Base-by-base conservation (phyloP, 2,888 invertebrate species). In the Phlogophora meticulosa region DNA sequence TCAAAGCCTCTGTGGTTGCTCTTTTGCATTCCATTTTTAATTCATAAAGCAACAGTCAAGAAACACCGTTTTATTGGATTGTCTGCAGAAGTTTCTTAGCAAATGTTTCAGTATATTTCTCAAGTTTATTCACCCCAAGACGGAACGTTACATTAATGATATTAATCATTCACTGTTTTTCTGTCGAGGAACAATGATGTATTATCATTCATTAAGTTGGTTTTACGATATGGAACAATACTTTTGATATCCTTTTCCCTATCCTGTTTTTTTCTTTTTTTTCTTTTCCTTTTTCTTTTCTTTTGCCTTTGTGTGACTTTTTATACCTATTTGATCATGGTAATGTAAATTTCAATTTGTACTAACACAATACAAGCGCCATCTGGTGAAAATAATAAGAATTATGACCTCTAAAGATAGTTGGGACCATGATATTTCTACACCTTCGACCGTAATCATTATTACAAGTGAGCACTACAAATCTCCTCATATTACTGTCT, bases 141-240 rank as follows among this genome's bases (percentile, higher is more conserved):
- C 10, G 13, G 73, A 51, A 55, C 17, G 24, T 55, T 61, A 52
- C 28, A 42, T 71, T 43, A 11, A 28, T 32, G 13, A 32, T 36
- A 49, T 53, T 53, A 53, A 72, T 62, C 17, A 49, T 53, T 61
- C 36, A 32, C 17, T 49, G 48, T 49, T 55, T 43, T 62, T 70
- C 32, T 43, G 5, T 2, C 24, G 4, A 63, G 32, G 42, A 46
- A 55, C 32, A 10, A 53, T 55, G 36, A 53, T 28, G 20, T 52
- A 69, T 53, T 48, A 34, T 36, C 28, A 69, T 72, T 36, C 0
- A 72, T 69, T 72, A n/a, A 48, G 4, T 4, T 36, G n/a, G 22
- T 11, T 66, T 22, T 15, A 68, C 15, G 5, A 20, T 49, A 24
- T 36, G 36, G 65, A 64, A 28, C 20, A 63, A 59, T 11, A 57